Base-by-base conservation (phyloP, 2,888 invertebrate genomes). In the Erebia aethiops region DNA sequence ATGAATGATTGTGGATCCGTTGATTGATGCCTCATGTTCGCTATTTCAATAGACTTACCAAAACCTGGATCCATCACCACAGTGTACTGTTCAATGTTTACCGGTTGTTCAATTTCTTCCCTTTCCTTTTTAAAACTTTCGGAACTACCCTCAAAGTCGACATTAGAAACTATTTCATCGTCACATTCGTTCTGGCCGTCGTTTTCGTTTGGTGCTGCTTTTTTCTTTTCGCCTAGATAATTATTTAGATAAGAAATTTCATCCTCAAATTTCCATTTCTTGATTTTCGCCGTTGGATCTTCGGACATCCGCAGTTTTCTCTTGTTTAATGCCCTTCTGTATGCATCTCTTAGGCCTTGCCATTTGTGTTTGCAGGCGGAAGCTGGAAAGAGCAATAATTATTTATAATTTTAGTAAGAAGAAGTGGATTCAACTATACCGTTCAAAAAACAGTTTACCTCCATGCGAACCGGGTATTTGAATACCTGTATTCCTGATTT, bases 181-280 rank as follows among this genome's bases (percentile, higher is more conserved):
- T 63, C 63, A 14, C 46, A 21, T 18, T 54, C 64, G 18, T 65
- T 65, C 18, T 65, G 64, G 13, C 52, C 11, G 73, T 79, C 78
- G 68, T 78, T 78, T 51, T 79, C 79, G 57, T 76, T 78, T 74
- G 71, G 18, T 76, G 75, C 71, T 62, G 51, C 63, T 70, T 26
- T 79, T 79, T 78, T 73, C 74, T 76, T 62, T 69, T 71, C 58
- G 61, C 60, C 51, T 77, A 76, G 64, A 75, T 66, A 79, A 2
- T 75, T 66, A 67, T 69, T 69, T 1, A 79, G 71, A 74, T 77
- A 79, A 1, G 77, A 61, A 75, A 79, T 80, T 73, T 80, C 80
- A n/a, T 72, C 67, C 67, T 78, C 78, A 62, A 77, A 79, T 61
- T 77, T 79, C 78, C 77, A 79, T 70, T 64, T 71, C 52, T 78